Evolutionary conservation across 2,888 invertebrate genomes (phyloP), one percentile per base, ranked within the genome.

Genomic region (Parnassius glacialis): DNA sequence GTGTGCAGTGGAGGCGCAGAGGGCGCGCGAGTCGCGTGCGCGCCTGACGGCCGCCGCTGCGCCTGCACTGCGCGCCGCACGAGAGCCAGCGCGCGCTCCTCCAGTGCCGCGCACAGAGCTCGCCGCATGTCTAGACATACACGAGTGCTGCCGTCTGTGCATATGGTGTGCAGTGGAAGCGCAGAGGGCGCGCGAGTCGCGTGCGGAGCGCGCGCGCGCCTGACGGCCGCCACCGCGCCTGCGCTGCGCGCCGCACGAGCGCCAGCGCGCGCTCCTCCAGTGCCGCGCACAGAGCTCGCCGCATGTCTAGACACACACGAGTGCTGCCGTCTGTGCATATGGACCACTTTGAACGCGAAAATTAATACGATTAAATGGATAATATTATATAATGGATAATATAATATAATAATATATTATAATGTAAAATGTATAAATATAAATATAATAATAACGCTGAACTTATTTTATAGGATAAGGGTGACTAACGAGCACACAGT

Each of bases 221-320:
- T 88, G 90, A 89, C 90, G 75, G 7, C 90, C 90, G 44, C 84
- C 89, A 10, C 77, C 87, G 50, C 81, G 89, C 52, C 83, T 90
- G 20, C 67, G 78, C 60, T 89, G 89, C 75, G 87, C 87, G 0
- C 75, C 76, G 2, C 85, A 79, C 73, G 90, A 90, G 74, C 81
- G 89, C 1, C 76, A 80, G 67, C 83, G 89, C 2, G 87, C 87
- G 43, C 74, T 87, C 0, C 74, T 77, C 69, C 80, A 87, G 70
- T 85, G 81, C 59, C 74, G 80, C 64, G 64, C 56, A 43, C 50
- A 48, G 1, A 47, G 62, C 2, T 55, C 64, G 0, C 84, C 87
- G 0, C 73, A 86, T 25, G 76, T 78, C 0, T 66, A 75, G 2
- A 78, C 78, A 7, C 62, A 65, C 65, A 70, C 20, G 79, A 78